Evolutionary conservation across 2,888 invertebrate genomes (phyloP).

Genomic region (Phyllotreta cruciferae): DNA sequence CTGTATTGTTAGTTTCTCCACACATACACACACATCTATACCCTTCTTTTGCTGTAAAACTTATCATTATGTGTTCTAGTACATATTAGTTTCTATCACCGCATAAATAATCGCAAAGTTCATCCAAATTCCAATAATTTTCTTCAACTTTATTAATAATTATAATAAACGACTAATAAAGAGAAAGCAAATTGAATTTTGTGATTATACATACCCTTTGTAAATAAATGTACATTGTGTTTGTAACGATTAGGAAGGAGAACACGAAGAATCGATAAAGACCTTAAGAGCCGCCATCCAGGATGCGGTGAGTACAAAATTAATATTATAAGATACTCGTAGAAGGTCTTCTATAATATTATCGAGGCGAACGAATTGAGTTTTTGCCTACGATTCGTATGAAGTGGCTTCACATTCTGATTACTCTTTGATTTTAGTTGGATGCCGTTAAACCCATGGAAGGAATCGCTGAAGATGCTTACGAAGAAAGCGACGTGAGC

Average conservation of each 20-base stretch:
- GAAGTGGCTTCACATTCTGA: slow-evolving; percentile 6
- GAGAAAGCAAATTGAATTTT: not conserved
- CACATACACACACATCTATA: not conserved
- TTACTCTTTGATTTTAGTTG: slow-evolving; percentile 36
- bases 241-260: slow-evolving; percentile 57
- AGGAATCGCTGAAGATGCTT: slow-evolving; percentile 52
- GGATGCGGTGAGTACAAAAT: slow-evolving; percentile 54
- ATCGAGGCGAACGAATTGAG: not conserved
- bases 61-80: not conserved
- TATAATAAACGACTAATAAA: too few relatives aligned
- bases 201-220: slow-evolving; percentile 17
- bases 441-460: slow-evolving; percentile 52
- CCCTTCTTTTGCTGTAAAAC: not conserved
- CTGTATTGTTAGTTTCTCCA: not conserved
- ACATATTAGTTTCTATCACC: not conserved
- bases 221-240: slow-evolving; percentile 39
- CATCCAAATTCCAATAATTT: not conserved
- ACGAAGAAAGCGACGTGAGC: slow-evolving; percentile 52
- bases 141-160: not conserved
- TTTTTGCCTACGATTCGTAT: not conserved
- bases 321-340: too few relatives aligned
- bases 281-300: slow-evolving; percentile 59
- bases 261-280: slow-evolving; percentile 60
- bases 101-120: slow-evolving; percentile 6
- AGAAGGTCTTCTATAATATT: not conserved